A percentile compares a stretch with the other conserved stretches of the same genome.
These are phyloP conservation scores for Mandrillus leucophaeus DNA, from an alignment of 2,113 vertebrate genomes.

Conservation along the genomic window DNA sequence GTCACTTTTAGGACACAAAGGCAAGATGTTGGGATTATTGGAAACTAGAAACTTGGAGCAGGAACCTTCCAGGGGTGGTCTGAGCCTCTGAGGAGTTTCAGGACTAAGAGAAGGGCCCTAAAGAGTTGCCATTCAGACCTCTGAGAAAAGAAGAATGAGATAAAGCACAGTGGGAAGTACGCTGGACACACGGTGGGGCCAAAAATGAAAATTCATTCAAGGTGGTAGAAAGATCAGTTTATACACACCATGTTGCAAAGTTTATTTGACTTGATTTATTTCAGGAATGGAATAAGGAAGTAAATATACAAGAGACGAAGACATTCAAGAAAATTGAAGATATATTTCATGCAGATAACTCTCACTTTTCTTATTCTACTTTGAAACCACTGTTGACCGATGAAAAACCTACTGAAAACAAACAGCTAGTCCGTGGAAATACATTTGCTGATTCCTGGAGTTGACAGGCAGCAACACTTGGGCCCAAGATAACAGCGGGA, in stretches of 20 bases:
- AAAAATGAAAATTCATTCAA: not conserved
- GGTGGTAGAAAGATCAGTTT: not conserved
- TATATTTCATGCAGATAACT: not conserved
- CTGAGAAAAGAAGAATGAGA: not conserved
- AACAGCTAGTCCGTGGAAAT: not conserved
- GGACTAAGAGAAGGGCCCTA: not conserved
- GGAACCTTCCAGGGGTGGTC: not conserved
- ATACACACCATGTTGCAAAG: not conserved
- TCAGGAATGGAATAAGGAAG: not conserved
- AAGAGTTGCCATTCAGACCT: not conserved
- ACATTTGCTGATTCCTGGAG: not conserved
- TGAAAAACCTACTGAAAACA: not conserved
- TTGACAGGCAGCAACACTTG: not conserved
- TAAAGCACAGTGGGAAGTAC: not conserved
- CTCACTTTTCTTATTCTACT: not conserved
- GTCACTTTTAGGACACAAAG: not conserved
- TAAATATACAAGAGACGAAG: not conserved
- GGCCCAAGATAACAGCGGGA: not conserved
- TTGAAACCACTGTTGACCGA: not conserved
- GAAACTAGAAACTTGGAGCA: not conserved
- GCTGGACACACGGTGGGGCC: not conserved
- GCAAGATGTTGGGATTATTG: not conserved
- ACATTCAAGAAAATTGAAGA: not conserved
- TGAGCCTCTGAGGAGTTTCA: not conserved
- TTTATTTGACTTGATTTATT: constrained; percentile 11